These are phyloP conservation scores for Muscicapa adusta DNA, from an alignment of 2,113 vertebrate species.

Conservation along the genomic window DNA sequence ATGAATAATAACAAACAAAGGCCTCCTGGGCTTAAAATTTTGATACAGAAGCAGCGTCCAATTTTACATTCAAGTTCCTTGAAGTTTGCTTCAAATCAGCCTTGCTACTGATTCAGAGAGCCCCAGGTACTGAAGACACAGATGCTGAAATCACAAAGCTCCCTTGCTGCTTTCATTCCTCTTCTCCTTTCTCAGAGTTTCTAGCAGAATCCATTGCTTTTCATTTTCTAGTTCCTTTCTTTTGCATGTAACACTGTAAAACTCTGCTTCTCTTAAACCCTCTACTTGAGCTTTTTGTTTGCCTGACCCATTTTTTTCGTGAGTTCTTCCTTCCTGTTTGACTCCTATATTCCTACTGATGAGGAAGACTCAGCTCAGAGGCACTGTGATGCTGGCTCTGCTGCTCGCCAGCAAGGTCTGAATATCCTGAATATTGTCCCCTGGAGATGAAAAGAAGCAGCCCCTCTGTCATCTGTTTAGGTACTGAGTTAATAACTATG, in stretches of 20 bases:
- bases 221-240: background rate
- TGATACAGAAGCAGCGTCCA: background rate
- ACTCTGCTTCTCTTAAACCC: background rate
- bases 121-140: background rate
- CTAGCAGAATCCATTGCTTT: background rate
- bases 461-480: background rate
- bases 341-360: background rate
- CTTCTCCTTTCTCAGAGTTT: background rate
- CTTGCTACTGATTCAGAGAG: background rate
- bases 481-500: background rate
- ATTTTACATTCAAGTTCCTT: background rate
- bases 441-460: background rate
- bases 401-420: background rate
- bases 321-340: background rate
- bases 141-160: background rate
- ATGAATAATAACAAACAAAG: background rate
- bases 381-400: background rate
- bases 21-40: background rate
- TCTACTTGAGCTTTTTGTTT: background rate
- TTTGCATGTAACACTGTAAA: background rate
- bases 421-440: background rate
- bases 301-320: background rate
- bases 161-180: background rate
- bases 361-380: fast-evolving
- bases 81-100: background rate